Evolutionary conservation across 2,797 vertebrate species (phyloP).

Genomic region (Gallinago stenura): DNA sequence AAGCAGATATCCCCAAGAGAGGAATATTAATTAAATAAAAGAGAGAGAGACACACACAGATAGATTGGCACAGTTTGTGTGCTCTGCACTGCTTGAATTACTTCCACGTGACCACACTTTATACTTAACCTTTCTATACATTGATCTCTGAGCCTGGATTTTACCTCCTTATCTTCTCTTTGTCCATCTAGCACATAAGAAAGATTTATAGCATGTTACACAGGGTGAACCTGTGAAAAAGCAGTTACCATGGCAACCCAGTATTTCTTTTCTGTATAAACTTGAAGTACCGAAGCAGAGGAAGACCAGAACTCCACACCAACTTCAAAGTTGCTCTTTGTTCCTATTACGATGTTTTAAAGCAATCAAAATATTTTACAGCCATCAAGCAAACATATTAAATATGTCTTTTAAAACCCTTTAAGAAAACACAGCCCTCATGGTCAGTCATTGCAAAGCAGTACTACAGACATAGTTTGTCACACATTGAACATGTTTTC

Average conservation of each 20-base stretch:
- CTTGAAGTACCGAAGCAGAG: neutral
- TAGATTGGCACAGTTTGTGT: neutral
- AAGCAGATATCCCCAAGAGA: neutral
- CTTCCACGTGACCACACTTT: neutral
- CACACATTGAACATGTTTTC: accelerated
- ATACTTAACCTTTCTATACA: slow-evolving; percentile 23
- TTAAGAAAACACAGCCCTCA: neutral
- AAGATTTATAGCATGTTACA: slow-evolving; percentile 63
- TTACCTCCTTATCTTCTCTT: slow-evolving; percentile 61
- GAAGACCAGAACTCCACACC: neutral
- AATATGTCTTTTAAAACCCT: neutral
- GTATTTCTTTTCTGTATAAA: slow-evolving; percentile 60
- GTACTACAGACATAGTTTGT: neutral
- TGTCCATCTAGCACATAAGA: slow-evolving; percentile 49
- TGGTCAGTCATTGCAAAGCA: neutral
- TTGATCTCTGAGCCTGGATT: slow-evolving; percentile 45
- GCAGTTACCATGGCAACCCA: slow-evolving; percentile 69
- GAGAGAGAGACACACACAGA: neutral
- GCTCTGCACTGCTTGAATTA: neutral
- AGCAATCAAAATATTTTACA: neutral
- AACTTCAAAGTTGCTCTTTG: slow-evolving; percentile 37
- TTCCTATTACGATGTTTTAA: neutral
- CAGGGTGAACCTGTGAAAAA: slow-evolving; percentile 45
- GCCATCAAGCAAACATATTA: neutral
- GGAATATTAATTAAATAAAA: slow-evolving; percentile 1